A percentile compares a stretch with the other conserved stretches of the same genome.
Conservation (phyloP, 2,113 vertebrate genomes). For the Saguinus imperator region DNA sequence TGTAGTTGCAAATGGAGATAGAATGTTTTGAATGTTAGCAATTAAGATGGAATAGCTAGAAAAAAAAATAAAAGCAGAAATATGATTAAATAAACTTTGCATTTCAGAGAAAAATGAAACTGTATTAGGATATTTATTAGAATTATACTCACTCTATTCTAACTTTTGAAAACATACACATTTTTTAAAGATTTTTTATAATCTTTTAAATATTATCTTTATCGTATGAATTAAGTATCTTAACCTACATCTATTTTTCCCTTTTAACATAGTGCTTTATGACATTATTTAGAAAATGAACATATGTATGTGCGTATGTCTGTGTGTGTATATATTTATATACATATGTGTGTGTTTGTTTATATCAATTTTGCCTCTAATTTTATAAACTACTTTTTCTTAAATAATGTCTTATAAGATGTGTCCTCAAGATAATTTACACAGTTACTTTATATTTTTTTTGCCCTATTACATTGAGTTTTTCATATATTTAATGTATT, state of each 20-base stretch:
- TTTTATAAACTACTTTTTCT: not conserved
- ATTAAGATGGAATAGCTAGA: not conserved
- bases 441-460: not conserved
- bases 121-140: not conserved
- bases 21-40: not conserved
- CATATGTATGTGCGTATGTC: not conserved
- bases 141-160: not conserved
- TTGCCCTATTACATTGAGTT: not conserved
- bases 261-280: not conserved
- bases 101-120: not conserved
- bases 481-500: not conserved
- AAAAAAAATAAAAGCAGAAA: not conserved
- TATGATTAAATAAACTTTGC: not conserved
- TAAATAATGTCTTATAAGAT: not conserved
- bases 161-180: not conserved
- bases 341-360: not conserved
- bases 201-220: not conserved
- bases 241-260: not conserved
- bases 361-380: not conserved
- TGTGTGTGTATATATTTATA: not conserved
- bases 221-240: not conserved
- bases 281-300: not conserved
- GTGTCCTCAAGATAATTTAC: not conserved
- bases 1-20: not conserved
- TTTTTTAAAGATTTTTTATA: not conserved